phyloP scores from a whole-genome alignment of 2,113 vertebrate species.

The Upupa epops region DNA sequence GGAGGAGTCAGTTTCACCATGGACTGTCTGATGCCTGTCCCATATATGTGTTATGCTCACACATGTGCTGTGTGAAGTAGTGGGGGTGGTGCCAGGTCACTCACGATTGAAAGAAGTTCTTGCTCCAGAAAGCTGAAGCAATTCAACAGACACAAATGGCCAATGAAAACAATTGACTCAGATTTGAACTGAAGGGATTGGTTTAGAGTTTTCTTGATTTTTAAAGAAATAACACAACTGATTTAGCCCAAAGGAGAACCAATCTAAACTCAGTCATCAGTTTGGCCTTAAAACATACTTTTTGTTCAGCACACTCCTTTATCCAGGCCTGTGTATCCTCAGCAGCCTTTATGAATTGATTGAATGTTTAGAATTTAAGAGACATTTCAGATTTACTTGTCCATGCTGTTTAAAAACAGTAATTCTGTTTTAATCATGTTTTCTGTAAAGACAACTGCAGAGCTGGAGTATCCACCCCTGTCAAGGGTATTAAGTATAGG shows the following conservation, averaged over 20 bases:
- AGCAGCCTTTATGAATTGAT: neutral
- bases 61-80: neutral
- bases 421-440: neutral
- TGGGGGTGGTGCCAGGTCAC: neutral
- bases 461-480: neutral
- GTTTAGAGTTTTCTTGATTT: neutral
- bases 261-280: neutral
- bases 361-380: neutral
- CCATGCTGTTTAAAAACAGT: neutral
- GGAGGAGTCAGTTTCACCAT: neutral
- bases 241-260: neutral
- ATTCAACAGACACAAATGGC: neutral
- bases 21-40: neutral
- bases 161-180: neutral
- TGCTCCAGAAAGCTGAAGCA: neutral
- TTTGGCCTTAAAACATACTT: neutral
- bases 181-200: neutral
- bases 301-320: neutral
- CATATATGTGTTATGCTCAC: rapidly evolving
- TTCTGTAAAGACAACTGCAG: neutral
- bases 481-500: neutral
- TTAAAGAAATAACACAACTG: neutral
- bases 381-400: neutral
- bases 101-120: neutral
- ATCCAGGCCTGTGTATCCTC: neutral